These are phyloP conservation scores for Sycophaga agraensis DNA, from an alignment of 1,140 invertebrate species.

Conservation along the genomic window DNA sequence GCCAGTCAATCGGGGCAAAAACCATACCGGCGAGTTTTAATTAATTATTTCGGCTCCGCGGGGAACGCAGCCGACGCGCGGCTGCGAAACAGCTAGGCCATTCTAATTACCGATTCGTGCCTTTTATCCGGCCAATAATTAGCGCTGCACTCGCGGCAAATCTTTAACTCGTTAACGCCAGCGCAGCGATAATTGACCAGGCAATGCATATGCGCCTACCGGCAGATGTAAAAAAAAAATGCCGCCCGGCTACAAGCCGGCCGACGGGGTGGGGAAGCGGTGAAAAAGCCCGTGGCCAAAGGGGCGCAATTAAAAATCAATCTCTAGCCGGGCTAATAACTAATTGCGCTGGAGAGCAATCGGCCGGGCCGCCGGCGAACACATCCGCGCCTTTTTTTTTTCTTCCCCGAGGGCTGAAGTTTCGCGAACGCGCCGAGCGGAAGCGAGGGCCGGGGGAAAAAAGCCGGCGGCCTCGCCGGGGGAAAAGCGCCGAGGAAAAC, in stretches of 20 bases:
- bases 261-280: too few species aligned
- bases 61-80: not conserved
- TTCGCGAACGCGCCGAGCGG: too few species aligned
- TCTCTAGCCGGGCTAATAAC: constrained; percentile 4
- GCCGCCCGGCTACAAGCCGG: too few species aligned
- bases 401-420: too few species aligned
- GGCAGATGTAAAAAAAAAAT: too few species aligned
- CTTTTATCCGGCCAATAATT: constrained; percentile 16
- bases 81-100: not conserved
- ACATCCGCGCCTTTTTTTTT: too few species aligned
- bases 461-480: too few species aligned
- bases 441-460: too few species aligned
- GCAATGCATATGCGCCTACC: not conserved
- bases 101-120: constrained; percentile 6
- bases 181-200: constrained; percentile 2
- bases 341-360: constrained; percentile 12
- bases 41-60: not conserved
- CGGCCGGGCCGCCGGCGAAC: too few species aligned
- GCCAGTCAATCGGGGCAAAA: too few species aligned
- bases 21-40: constrained; percentile 4
- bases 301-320: constrained; percentile 22
- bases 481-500: too few species aligned
- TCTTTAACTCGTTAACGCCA: constrained; percentile 18
- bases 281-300: not conserved
- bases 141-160: constrained; percentile 7